Evolutionary conservation across 2,888 invertebrate genomes (phyloP), one percentile per base, ranked within the genome.

Genomic region (Drosophila fungiperda): DNA sequence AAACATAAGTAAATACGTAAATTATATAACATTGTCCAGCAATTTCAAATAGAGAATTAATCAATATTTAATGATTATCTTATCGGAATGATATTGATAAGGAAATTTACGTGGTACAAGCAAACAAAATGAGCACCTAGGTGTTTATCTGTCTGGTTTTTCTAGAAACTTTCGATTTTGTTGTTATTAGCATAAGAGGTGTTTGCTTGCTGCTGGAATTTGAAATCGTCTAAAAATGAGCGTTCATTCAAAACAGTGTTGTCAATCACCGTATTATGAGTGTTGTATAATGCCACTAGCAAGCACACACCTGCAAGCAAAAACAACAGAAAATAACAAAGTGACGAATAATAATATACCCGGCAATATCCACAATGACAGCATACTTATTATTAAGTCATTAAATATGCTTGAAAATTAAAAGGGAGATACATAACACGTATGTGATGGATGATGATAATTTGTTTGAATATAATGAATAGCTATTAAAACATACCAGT

Each of bases 281-380:
- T 78, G 36, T 49, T 78, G 76, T 7, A 55, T 15, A 78, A 65
- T 65, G 53, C 52, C 36, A 49, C 26, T 15, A 33, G 42, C 38
- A 32, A 40, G 35, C 76, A 76, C 71, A 78, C 78, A 78, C 78
- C 78, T 80, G 80, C 78, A 49, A 76, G 33, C 58, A 48, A 9
- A 40, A 9, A 8, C 53, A 62, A 29, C 6, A 17, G n/a, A 20
- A 6, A 45, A 20, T 0, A 33, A 2, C 9, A 35, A 4, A n/a
- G 29, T 55, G 11, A 11, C 5, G 11, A 6, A 12, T 15, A n/a
- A 1, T 20, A 53, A 50, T 55, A 64, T 71, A 80, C 77, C 71
- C 64, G 50, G 15, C n/a, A 32, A n/a, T 17, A 6, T 15, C 32
- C 5, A 20, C 8, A 17, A 2, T 17, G 26, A 26, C 4, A 23